Percentiles rank a stretch among this genome's conserved stretches.
Conservation (phyloP, 2,113 vertebrate species). For the Ophthalmotilapia sp. region DNA sequence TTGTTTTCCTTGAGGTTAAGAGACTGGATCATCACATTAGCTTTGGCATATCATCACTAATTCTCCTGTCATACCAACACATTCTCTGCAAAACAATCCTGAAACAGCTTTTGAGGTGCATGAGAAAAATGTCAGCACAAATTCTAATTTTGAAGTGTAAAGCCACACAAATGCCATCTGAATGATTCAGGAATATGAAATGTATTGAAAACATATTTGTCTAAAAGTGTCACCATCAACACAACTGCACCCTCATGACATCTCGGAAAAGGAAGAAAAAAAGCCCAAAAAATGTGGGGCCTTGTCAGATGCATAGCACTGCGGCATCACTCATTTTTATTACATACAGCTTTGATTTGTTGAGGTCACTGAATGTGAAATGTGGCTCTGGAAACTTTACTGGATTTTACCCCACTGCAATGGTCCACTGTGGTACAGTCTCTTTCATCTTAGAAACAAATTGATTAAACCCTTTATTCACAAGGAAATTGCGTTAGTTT, state of each 20-base stretch:
- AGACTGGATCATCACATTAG: conserved; percentile 4
- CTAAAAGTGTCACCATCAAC: conserved; percentile 49
- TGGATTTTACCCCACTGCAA: neutral
- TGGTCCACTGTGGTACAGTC: neutral
- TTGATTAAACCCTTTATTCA: conserved; percentile 15
- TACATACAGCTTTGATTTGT: conserved; percentile 36
- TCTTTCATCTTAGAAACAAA: conserved; percentile 17
- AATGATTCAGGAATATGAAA: conserved; percentile 46
- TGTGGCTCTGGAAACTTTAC: conserved; percentile 13
- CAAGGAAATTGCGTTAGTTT: neutral
- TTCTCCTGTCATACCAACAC: neutral
- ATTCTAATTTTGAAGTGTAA: conserved; percentile 44
- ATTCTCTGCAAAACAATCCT: neutral
- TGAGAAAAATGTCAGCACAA: conserved; percentile 50
- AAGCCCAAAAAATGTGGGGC: neutral
- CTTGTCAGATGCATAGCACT: conserved; percentile 28
- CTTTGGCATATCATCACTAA: neutral
- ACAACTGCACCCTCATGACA: conserved; percentile 38
- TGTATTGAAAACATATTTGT: conserved; percentile 62
- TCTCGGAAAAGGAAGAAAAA: neutral
- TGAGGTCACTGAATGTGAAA: conserved; percentile 49
- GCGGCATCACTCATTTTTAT: conserved; percentile 54
- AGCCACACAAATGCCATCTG: conserved; percentile 53
- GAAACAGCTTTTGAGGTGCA: conserved; percentile 22
- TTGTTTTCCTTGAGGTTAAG: neutral